These are phyloP conservation scores for Takifugu bimaculatus DNA, from an alignment of 2,113 vertebrate species.

Conservation along the genomic window DNA sequence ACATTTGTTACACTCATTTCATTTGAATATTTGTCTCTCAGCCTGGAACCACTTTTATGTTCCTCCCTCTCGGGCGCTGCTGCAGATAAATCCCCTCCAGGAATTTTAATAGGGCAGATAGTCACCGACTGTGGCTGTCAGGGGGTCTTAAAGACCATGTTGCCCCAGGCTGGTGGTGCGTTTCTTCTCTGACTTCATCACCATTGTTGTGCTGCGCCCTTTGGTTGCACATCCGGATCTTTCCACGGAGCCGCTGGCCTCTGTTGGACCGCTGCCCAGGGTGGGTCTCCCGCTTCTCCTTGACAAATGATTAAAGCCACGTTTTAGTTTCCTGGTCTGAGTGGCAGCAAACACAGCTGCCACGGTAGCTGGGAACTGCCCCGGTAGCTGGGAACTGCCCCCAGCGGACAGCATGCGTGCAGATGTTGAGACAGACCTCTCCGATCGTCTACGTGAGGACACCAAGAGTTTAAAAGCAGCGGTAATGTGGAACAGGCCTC, in stretches of 20 bases:
- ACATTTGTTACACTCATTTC: conserved; percentile 29
- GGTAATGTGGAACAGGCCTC: too few species aligned
- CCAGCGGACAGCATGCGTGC: conserved; percentile 2
- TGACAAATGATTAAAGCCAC: conserved; percentile 42
- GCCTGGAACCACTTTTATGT: neutral
- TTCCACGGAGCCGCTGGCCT: conserved; percentile 26
- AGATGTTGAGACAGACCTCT: neutral
- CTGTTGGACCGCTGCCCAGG: conserved; percentile 53
- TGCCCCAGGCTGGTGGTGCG: neutral
- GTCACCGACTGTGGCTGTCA: neutral
- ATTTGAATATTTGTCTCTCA: conserved; percentile 11
- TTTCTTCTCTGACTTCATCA: neutral
- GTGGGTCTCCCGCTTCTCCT: conserved; percentile 47
- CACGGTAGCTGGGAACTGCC: conserved; percentile 2
- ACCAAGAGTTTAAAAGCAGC: too few species aligned
- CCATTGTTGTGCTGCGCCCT: conserved; percentile 9
- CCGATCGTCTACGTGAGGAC: too few species aligned
- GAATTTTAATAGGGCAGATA: conserved; percentile 17
- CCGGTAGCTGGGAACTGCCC: conserved; percentile 7
- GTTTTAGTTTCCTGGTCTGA: conserved; percentile 32
- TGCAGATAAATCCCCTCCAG: conserved; percentile 6
- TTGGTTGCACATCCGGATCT: conserved; percentile 42
- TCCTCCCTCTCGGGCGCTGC: conserved; percentile 5
- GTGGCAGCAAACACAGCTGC: conserved; percentile 22
- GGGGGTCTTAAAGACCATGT: neutral